Base-by-base conservation (phyloP, 2,797 vertebrate genomes). In the Crypturellus tataupa region DNA sequence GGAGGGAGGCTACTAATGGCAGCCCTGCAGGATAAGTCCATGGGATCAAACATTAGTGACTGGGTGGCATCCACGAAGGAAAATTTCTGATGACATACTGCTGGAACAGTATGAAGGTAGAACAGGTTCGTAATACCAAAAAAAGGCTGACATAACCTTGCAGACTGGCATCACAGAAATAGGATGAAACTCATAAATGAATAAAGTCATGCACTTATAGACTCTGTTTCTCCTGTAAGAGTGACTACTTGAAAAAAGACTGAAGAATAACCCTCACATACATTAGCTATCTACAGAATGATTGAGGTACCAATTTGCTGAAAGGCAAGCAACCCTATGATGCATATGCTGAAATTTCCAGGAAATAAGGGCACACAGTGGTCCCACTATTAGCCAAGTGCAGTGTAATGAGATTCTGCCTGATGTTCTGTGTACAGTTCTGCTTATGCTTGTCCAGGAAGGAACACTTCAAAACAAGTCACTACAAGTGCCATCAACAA, bases 21-120 rank as follows among this genome's bases (percentile, higher is more conserved):
- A 24, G 23, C 31, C 80, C 63, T 46, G 31, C 24, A 81, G 37
- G 16, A 0, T 12, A 63, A 75, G 17, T 84, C 16, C 14, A 24
- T 33, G 7, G 16, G 5, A 84, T 60, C 29, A 80, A 49, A 33
- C 46, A 40, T 7, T 19, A 64, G 13, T 14, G 64, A 78, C 11
- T 0, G 0, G 5, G 27, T 6, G 20, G 20, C 35, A 80, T 0
- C 0, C 2, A 39, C 6, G 31, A 86, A 35, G 20, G 70, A 78
- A 87, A 68, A 12, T n/a, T 70, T n/a, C 31, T 68, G 15, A 15
- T n/a, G 19, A n/a, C 55, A 6, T 25, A 25, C 9, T 55, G 12
- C 53, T 35, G 10, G 31, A 25, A 71, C 37, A 27, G 14, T 19
- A 16, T 1, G 10, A 63, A 69, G 84, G 35, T 4, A 25, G 6